phyloP scores from a whole-genome alignment of 2,888 invertebrate species.

The Drosophila differens region DNA sequence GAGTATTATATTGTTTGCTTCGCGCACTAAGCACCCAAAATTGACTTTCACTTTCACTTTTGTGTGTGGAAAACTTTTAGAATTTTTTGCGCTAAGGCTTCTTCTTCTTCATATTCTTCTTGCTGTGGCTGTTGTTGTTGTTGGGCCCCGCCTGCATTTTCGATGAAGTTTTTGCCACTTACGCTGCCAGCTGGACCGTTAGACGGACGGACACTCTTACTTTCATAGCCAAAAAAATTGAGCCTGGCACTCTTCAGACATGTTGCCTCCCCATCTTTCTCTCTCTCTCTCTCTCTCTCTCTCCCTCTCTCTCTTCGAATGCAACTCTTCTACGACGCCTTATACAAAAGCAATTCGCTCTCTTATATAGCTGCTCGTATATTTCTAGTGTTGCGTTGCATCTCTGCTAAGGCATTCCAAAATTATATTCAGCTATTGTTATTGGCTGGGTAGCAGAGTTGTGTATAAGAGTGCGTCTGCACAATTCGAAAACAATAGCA shows the following conservation, averaged over 20 bases:
- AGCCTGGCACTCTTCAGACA: conserved; percentile 52
- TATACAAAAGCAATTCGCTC: conserved; percentile 6
- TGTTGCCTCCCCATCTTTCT: conserved; percentile 33
- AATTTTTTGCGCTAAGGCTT: conserved; percentile 54
- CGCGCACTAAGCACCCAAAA: conserved; percentile 40
- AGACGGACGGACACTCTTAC: conserved; percentile 59
- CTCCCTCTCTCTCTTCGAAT: conserved; percentile 9
- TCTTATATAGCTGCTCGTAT: not conserved
- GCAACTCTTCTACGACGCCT: conserved; percentile 25
- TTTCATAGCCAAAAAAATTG: conserved; percentile 63
- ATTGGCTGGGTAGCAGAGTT: conserved; percentile 31
- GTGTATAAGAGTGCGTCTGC: conserved; percentile 68
- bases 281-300: conserved; percentile 9
- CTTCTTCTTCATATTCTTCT: not conserved
- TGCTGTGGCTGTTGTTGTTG: conserved; percentile 27
- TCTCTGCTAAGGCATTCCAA: conserved; percentile 53
- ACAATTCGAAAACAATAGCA: conserved; percentile 48
- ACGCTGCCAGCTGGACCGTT: conserved; percentile 18
- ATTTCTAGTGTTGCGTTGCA: not conserved
- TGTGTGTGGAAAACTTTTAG: conserved; percentile 61
- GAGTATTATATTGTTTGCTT: conserved; percentile 31
- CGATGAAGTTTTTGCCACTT: conserved; percentile 59
- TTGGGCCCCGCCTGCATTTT: conserved; percentile 49
- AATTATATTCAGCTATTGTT: conserved; percentile 63
- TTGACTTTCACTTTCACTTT: conserved; percentile 65